These are phyloP conservation scores for Gopherus flavomarginatus DNA, from an alignment of 2,113 vertebrate species.

Conservation along the genomic window DNA sequence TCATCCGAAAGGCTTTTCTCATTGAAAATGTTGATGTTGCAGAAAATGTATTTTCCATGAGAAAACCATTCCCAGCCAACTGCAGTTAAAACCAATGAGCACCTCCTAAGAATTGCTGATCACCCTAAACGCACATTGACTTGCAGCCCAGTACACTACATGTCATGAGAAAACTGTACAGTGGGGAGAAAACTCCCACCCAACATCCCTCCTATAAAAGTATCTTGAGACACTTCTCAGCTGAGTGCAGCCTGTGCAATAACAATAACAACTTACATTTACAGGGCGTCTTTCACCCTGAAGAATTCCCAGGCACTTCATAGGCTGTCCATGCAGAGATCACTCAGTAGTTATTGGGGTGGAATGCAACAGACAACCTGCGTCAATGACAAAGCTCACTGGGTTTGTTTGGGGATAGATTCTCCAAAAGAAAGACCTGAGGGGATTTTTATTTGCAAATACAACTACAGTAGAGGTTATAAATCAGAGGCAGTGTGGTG, in stretches of 20 bases:
- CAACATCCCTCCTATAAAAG: neutral
- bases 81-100: neutral
- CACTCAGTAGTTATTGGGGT: neutral
- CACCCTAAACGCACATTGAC: neutral
- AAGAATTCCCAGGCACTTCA: neutral
- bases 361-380: neutral
- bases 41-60: neutral
- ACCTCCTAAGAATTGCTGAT: neutral
- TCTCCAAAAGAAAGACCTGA: neutral
- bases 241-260: neutral
- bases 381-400: neutral
- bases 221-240: neutral
- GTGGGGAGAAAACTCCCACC: neutral
- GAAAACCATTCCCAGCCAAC: neutral
- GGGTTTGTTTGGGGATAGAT: neutral
- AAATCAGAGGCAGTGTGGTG: neutral
- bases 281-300: neutral
- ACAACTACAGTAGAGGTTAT: neutral
- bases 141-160: neutral
- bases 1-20: neutral
- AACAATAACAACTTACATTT: neutral
- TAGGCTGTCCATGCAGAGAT: neutral
- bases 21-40: too few relatives aligned
- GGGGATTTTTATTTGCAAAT: neutral
- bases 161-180: neutral